These are phyloP conservation scores for Cryptotis parvus DNA, from an alignment of 2,113 vertebrate genomes.

Conservation along the genomic window DNA sequence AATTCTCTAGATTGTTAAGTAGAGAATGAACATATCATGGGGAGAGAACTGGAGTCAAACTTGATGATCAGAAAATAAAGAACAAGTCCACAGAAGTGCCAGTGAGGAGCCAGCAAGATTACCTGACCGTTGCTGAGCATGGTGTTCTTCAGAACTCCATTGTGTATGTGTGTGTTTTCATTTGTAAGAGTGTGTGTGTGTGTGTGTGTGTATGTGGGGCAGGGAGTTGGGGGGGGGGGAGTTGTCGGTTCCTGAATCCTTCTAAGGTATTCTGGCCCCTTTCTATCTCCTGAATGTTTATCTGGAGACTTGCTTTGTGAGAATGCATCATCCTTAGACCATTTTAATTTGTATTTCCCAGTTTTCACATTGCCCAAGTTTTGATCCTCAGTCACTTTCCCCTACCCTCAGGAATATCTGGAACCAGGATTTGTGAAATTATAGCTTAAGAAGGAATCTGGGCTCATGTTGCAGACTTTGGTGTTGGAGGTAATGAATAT, in stretches of 20 bases:
- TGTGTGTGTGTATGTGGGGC: too few species aligned
- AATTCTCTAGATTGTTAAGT: background rate
- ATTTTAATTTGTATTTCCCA: background rate
- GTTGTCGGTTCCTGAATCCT: background rate
- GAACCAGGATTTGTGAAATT: background rate
- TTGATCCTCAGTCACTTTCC: background rate
- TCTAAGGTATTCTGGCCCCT: background rate
- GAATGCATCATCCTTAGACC: accelerated
- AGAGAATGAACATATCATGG: background rate
- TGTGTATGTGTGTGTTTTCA: too few species aligned
- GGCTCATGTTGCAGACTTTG: background rate
- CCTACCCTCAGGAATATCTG: background rate
- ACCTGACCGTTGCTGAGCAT: background rate
- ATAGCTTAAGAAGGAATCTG: background rate
- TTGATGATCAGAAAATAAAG: background rate
- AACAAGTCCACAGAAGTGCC: background rate
- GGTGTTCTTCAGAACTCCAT: background rate
- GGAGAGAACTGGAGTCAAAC: background rate
- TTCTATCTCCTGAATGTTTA: background rate
- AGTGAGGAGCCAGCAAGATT: background rate
- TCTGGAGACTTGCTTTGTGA: background rate
- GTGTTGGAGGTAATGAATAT: background rate
- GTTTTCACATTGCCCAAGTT: background rate
- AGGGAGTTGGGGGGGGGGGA: too few species aligned
- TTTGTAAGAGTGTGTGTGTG: too few species aligned